Conservation (phyloP, 2,888 invertebrate species). For the Helicoverpa assulta region DNA sequence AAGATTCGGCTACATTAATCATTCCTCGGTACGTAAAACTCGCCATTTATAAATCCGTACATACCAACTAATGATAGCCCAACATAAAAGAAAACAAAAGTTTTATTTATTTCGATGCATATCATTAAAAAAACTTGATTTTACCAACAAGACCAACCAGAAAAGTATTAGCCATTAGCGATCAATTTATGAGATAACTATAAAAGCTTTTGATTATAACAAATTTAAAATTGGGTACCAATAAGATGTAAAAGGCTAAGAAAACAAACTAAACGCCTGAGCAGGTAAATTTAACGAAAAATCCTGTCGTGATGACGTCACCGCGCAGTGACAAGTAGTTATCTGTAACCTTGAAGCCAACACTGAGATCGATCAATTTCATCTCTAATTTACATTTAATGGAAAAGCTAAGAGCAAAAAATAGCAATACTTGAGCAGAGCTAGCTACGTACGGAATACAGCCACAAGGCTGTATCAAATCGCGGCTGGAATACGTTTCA, state of each 20-base stretch:
- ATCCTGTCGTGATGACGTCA: constrained; percentile 61
- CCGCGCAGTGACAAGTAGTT: constrained; percentile 54
- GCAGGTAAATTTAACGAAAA: constrained; percentile 53
- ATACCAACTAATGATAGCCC: constrained; percentile 68
- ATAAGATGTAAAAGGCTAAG: constrained; percentile 56
- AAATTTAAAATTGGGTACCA: constrained; percentile 56
- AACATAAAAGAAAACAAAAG: constrained; percentile 65
- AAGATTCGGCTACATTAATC: constrained; percentile 81
- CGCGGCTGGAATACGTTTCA: constrained; percentile 47
- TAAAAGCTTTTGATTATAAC: constrained; percentile 62
- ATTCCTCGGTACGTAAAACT: constrained; percentile 76
- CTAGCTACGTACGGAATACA: constrained; percentile 57
- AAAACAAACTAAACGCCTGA: constrained; percentile 47
- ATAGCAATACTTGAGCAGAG: constrained; percentile 56
- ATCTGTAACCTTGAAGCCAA: constrained; percentile 68
- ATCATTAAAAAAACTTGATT: constrained; percentile 55
- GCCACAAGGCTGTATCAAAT: constrained; percentile 71
- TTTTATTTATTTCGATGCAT: constrained; percentile 54
- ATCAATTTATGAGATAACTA: constrained; percentile 62
- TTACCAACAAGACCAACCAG: constrained; percentile 47
- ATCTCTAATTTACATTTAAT: constrained; percentile 78
- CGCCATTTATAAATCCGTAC: constrained; percentile 76
- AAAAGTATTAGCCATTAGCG: constrained; percentile 64
- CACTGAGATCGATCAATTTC: constrained; percentile 73
- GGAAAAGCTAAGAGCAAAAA: constrained; percentile 73